Conservation (phyloP, 2,113 vertebrate genomes). For the human (Homo sapiens) region GRCh38 chr2:172403001-172403500, state of each 20-base stretch:
- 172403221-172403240: neutral
- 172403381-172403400: neutral
- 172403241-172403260: neutral
- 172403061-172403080: neutral
- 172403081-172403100: neutral
- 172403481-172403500: neutral
- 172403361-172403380: neutral
- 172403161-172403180: neutral
- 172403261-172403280: neutral
- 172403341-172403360: neutral
- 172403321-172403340: neutral
- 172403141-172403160: neutral
- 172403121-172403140: neutral
- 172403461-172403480: neutral
- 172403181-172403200: neutral
- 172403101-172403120: neutral
- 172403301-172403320: neutral
- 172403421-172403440: neutral
- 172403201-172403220: neutral
- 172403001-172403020: constrained; percentile 20
- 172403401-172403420: neutral
- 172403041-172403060: neutral
- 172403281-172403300: neutral
- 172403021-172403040: constrained; percentile 1
- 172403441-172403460: neutral